Conservation (phyloP, 2,888 invertebrate genomes). For the Campaea margaritaria region DNA sequence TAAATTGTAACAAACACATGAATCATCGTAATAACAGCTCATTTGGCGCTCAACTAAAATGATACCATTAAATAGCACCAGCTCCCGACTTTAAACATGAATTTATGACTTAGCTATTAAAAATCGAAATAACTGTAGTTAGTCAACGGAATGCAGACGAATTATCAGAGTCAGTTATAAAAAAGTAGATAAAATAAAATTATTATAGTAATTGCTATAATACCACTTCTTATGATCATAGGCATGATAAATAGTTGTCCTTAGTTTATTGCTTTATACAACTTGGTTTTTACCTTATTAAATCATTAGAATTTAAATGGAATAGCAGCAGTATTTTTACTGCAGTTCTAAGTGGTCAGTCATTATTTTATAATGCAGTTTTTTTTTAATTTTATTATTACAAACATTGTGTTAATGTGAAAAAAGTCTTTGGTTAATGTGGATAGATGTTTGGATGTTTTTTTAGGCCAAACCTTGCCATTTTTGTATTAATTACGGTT, state of each 20-base stretch:
- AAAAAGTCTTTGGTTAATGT: no score
- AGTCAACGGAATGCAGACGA: constrained; percentile 44
- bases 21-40: constrained; percentile 9
- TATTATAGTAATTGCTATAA: constrained; percentile 45
- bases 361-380: no score
- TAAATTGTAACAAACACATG: constrained; percentile 3
- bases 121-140: constrained; percentile 41
- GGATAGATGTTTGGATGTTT: no score
- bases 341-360: background rate
- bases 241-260: constrained; percentile 46
- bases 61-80: constrained; percentile 8
- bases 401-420: no score
- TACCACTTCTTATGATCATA: constrained; percentile 36
- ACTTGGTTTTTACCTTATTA: constrained; percentile 15
- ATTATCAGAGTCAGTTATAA: constrained; percentile 34
- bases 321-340: constrained; percentile 4
- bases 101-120: constrained; percentile 40
- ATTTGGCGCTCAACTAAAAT: background rate
- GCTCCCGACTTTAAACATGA: constrained; percentile 41
- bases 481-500: no score
- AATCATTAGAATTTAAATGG: constrained; percentile 31
- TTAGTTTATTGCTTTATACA: constrained; percentile 42
- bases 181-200: constrained; percentile 51
- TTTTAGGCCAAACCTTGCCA: no score
- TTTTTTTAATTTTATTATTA: no score